Percentiles rank a stretch among this genome's conserved stretches.
phyloP scores from a whole-genome alignment of 2,888 invertebrate species.

The Azorinus chamasolen region DNA sequence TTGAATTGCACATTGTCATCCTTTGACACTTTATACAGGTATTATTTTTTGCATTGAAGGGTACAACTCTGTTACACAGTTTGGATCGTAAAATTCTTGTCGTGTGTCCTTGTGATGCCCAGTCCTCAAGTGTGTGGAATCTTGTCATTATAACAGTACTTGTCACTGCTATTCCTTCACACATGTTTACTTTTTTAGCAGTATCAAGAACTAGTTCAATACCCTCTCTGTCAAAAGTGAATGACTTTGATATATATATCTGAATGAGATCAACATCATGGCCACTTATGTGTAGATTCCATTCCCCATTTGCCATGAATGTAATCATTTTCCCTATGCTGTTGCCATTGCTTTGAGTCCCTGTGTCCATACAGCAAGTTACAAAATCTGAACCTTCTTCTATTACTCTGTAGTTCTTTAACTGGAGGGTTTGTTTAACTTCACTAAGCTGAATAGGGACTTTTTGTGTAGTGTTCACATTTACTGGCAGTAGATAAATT shows the following conservation, averaged over 20 bases:
- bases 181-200: slow-evolving; percentile 21
- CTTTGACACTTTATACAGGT: slow-evolving; percentile 18
- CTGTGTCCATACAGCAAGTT: slow-evolving; percentile 15
- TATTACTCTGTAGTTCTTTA: slow-evolving; percentile 10
- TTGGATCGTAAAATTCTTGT: slow-evolving; percentile 8
- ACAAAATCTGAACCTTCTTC: slow-evolving; percentile 17
- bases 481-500: slow-evolving; percentile 13
- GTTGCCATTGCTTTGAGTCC: slow-evolving; percentile 7
- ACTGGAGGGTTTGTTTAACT: slow-evolving; percentile 12
- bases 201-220: slow-evolving; percentile 21
- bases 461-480: no score
- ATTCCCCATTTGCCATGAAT: slow-evolving; percentile 7
- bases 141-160: slow-evolving; percentile 35
- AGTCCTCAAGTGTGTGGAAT: slow-evolving; percentile 30
- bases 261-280: slow-evolving; percentile 12
- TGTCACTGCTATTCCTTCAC: slow-evolving; percentile 28
- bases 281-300: slow-evolving; percentile 18
- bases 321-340: slow-evolving; percentile 14
- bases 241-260: slow-evolving; percentile 14
- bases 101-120: background rate
- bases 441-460: slow-evolving; percentile 5
- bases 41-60: background rate
- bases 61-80: slow-evolving; percentile 3
- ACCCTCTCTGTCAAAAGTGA: slow-evolving; percentile 19
- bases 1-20: slow-evolving; percentile 4